Evolutionary conservation across 1,140 invertebrate species (phyloP), one percentile per base, ranked within the genome.

Genomic region (Cyclargus thomasi): DNA sequence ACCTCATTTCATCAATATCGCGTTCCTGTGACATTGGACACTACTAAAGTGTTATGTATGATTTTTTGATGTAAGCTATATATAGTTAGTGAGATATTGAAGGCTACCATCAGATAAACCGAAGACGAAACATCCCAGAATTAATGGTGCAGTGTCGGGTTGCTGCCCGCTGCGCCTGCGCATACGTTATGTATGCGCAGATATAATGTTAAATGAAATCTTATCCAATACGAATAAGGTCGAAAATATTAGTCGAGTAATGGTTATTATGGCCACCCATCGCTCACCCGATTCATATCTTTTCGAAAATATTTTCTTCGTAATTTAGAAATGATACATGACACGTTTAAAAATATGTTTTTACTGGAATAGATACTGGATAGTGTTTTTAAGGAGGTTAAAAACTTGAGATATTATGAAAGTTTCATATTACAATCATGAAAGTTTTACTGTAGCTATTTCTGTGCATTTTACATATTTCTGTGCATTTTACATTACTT

Each of bases 121-220:
- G 14, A 47, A 47, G 39, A 14, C 39, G 3, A 47, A 47, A 47
- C 14, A 47, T 47, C 39, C 14, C 2, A 16, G 39, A 47, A 47
- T 47, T 47, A 16, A 47, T 47, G 39, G 39, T 47, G 39, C 39
- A 47, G 39, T 47, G 39, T 47, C 10, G 39, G 39, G 39, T 47
- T 47, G 39, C 39, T 47, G 39, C 39, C 39, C 39, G 39, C 39
- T 47, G 39, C 39, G 39, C 39, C 39, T 7, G 39, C 39, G 6
- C 39, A 76, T 74, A n/a, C n/a, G n/a, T n/a, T 72, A 76, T 76
- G 74, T 76, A 76, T 76, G 29, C 29, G 29, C 29, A 29, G 5
- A 47, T 16, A 0, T 47, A 16, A 0, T 47, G 39, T 47, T 47
- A n/a, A n/a, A n/a, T 47, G 39, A 47, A 47, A 8, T 2, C 3